Conservation (phyloP, 2,113 vertebrate species). For the Lepus americanus region DNA sequence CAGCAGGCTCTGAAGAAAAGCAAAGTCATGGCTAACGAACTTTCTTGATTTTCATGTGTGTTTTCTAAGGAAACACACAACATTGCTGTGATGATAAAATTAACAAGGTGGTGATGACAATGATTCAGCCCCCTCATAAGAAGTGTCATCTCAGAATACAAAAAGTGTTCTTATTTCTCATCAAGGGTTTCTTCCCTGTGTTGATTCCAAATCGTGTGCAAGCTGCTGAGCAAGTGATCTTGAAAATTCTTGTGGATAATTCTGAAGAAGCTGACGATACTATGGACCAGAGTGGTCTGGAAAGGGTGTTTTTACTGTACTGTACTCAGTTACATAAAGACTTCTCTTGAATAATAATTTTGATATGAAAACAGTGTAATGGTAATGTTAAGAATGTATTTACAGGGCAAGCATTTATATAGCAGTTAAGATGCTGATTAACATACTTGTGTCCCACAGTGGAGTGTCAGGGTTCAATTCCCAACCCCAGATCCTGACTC, state of each 20-base stretch:
- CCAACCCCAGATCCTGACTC: too few relatives aligned
- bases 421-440: too few relatives aligned
- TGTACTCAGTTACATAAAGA: neutral
- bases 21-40: neutral
- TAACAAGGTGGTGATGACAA: neutral
- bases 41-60: neutral
- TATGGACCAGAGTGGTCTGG: neutral
- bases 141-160: constrained; percentile 52
- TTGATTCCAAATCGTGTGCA: constrained; percentile 19
- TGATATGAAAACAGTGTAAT: neutral
- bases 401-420: neutral
- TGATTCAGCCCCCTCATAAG: neutral
- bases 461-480: too few relatives aligned
- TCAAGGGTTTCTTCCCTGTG: neutral
- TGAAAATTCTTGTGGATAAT: neutral
- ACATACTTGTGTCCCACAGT: too few relatives aligned
- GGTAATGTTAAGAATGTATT: neutral
- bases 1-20: constrained; percentile 12
- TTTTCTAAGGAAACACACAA: neutral
- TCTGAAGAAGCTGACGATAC: neutral
- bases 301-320: neutral
- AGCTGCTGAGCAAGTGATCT: neutral
- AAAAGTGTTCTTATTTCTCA: neutral
- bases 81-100: neutral
- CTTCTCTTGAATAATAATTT: neutral